Base-by-base conservation (phyloP, 2,113 vertebrate species). In the Motacilla tschutschensis region DNA sequence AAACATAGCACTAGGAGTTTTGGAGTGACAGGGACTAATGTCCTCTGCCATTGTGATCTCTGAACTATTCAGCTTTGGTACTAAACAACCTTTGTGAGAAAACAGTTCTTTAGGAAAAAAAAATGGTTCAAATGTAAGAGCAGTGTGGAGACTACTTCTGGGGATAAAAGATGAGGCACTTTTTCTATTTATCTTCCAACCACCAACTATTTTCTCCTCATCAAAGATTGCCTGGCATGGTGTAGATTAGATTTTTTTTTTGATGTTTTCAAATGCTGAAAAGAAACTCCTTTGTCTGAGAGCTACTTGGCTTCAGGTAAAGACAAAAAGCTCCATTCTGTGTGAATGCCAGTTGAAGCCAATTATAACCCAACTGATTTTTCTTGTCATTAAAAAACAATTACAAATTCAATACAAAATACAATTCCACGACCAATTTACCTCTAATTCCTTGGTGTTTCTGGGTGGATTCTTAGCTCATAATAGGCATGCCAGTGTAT, bases 1-100 rank as follows among this genome's bases (percentile, higher is more conserved):
- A 66, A 71, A 41, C 3, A 22, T 1, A n/a, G 18, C 0, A 2
- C 5, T 29, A 2, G 10, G 10, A 58, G 13, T 4, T 55, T 67
- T 74, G 50, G 57, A 53, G 41, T 1, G 8, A 26, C 14, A 47
- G 14, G 9, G 14, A 60, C 11, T n/a, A n/a, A 14, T 35, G 17
- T 75, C 28, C 16, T 72, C 38, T 64, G 8, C 9, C 12, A 21
- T 10, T 62, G 19, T 38, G 6, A 50, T 84, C 11, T 5, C 14
- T 50, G 20, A 75, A 53, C 40, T 86, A 29, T 54, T 47, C 43
- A 44, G 3, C 22, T 57, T 76, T 4, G 3, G 17, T 54, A 28
- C 21, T 48, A 76, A 78, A 60, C 7, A 72, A 58, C 5, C 4
- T 36, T 41, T 59, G 8, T 50, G 31, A 54, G 19, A 70, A 76